Base-by-base conservation (phyloP, 2,113 vertebrate genomes). In the Orycteropus afer region DNA sequence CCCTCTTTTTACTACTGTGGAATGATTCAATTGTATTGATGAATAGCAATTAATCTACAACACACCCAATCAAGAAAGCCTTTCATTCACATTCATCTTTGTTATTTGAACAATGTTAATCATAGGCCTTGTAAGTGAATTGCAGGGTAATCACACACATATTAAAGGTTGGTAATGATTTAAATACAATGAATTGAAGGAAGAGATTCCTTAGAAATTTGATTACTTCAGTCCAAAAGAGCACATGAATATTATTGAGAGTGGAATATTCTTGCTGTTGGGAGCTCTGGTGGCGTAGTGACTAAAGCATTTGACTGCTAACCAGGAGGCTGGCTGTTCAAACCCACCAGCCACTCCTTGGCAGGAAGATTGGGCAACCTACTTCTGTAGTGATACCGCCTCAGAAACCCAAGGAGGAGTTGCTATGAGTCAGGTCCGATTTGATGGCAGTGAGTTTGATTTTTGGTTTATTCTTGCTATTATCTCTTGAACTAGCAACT, bases 161-260 rank as follows among this genome's bases (percentile, higher is more conserved):
- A 73, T 84, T 69, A 86, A 91, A 81, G 25, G 10, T 27, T 71
- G 78, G 32, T 65, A 89, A 71, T 65, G n/a, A 89, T 86, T 88
- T 86, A 55, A 73, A 71, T 82, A 67, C 40, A 71, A 78, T 3
- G 29, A 82, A 37, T 0, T 13, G 32, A 34, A 86, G 84, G 88
- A 88, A 86, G 57, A 55, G 23, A 93, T 77, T 12, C 10, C 51
- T 83, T 91, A 40, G 86, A 83, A 91, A 87, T 93, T 76, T 86
- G 53, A 53, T 42, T 57, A 85, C 32, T 73, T 71, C n/a, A 40
- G n/a, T 85, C 65, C 18, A 80, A 47, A 65, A 59, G 49, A 49
- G 59, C 15, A 73, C 11, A 27, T 49, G 22, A 27, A 77, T 63
- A 55, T 82, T 74, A 49, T 15, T 37, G 42, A 81, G n/a, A 82